A percentile compares a stretch with the other conserved stretches of the same genome.
Evolutionary conservation across 2,113 vertebrate genomes (phyloP).

Genomic region (Microtus pennsylvanicus): DNA sequence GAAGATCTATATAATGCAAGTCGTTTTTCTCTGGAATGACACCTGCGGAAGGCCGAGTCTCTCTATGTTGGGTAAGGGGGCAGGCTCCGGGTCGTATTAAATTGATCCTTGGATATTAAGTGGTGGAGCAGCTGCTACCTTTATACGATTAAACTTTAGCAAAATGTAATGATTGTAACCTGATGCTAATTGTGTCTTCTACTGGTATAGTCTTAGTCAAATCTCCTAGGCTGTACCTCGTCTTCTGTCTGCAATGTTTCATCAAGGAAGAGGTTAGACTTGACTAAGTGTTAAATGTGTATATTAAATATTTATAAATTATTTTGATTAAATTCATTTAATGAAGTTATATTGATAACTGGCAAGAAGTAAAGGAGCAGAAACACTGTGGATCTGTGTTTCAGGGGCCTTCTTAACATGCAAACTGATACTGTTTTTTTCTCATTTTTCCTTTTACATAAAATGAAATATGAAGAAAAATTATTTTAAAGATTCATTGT

Average conservation of each 20-base stretch:
- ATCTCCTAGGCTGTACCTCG: slow-evolving; percentile 59
- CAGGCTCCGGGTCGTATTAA: slow-evolving; percentile 41
- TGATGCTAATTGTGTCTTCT: slow-evolving; percentile 66
- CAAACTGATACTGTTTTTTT: neutral
- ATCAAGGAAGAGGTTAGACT: slow-evolving; percentile 18
- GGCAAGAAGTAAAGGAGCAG: neutral
- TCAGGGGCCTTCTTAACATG: neutral
- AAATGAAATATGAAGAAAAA: neutral
- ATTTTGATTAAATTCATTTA: slow-evolving; percentile 16
- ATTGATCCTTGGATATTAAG: slow-evolving; percentile 45
- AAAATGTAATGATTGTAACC: slow-evolving; percentile 77
- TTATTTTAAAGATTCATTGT: neutral
- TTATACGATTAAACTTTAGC: slow-evolving; percentile 79
- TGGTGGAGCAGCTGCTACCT: slow-evolving; percentile 70
- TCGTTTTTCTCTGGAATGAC: slow-evolving; percentile 69
- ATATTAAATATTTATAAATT: slow-evolving; percentile 38
- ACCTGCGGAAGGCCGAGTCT: slow-evolving; percentile 49
- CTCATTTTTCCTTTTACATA: neutral
- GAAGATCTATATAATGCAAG: slow-evolving; percentile 54
- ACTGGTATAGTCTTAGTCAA: slow-evolving; percentile 54
- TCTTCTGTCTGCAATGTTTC: slow-evolving; percentile 39
- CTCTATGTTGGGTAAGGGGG: slow-evolving; percentile 34
- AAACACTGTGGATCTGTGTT: neutral
- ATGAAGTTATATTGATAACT: slow-evolving; percentile 18
- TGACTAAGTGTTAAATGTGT: slow-evolving; percentile 44